Evolutionary conservation across 2,888 invertebrate genomes (phyloP).

Genomic region (Drepanosiphum platanoidis): DNA sequence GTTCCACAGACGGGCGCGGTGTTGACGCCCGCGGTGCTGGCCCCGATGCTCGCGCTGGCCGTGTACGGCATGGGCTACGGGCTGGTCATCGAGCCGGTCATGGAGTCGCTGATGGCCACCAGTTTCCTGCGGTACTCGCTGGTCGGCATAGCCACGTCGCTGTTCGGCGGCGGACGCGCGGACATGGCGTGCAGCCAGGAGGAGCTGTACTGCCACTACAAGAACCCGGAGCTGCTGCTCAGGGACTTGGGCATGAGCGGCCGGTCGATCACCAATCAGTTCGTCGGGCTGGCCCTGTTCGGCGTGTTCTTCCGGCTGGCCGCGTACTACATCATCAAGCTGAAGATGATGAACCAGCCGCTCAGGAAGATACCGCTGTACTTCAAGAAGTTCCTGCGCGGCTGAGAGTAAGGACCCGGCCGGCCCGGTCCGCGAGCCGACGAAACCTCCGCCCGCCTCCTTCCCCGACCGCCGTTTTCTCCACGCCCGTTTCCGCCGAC

Average conservation of each 20-base stretch:
- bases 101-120: constrained; percentile 71
- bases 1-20: constrained; percentile 73
- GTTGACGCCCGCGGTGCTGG: constrained; percentile 71
- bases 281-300: constrained; percentile 67
- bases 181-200: constrained; percentile 73
- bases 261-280: constrained; percentile 70
- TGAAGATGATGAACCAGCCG: constrained; percentile 46
- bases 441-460: neutral
- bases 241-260: constrained; percentile 74
- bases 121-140: constrained; percentile 78
- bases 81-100: constrained; percentile 70
- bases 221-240: constrained; percentile 72
- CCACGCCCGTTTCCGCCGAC: no score
- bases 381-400: constrained; percentile 53
- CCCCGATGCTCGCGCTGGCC: constrained; percentile 72
- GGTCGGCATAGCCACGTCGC: constrained; percentile 71
- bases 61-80: constrained; percentile 76
- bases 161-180: constrained; percentile 73
- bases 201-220: constrained; percentile 71
- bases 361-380: constrained; percentile 51
- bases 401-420: neutral
- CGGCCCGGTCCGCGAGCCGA: neutral
- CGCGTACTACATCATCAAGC: constrained; percentile 53
- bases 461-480: neutral
- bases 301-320: constrained; percentile 17